Evolutionary conservation across 1,140 invertebrate genomes (phyloP).

Genomic region (Chymomyza costata): DNA sequence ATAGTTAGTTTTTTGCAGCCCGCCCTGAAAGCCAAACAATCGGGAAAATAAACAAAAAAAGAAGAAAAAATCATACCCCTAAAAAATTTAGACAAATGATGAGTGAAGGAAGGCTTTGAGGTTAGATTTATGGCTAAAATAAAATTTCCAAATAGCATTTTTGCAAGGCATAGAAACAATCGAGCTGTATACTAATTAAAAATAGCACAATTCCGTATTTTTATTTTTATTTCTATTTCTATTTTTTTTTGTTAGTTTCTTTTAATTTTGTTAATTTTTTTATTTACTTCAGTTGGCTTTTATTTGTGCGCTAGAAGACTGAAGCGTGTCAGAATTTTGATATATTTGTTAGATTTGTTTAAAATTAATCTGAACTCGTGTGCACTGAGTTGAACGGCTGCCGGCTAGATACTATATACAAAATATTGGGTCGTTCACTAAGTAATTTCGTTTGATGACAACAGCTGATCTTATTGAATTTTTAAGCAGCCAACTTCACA

Average conservation of each 20-base stretch:
- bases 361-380: constrained; percentile 29
- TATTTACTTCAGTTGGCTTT: constrained; percentile 48
- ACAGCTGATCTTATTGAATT: too few relatives aligned
- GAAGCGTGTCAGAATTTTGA: constrained; percentile 68
- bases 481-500: too few relatives aligned
- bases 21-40: constrained; percentile 52
- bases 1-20: constrained; percentile 40
- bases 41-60: constrained; percentile 32
- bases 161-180: constrained; percentile 49
- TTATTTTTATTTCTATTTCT: constrained; percentile 32
- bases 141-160: constrained; percentile 58
- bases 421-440: too few relatives aligned
- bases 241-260: too few relatives aligned
- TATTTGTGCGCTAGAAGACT: constrained; percentile 26
- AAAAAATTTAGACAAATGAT: constrained; percentile 64
- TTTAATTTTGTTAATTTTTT: constrained; percentile 7
- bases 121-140: constrained; percentile 60
- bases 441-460: too few relatives aligned
- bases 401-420: constrained; percentile 29
- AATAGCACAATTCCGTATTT: constrained; percentile 49
- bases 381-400: constrained; percentile 50
- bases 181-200: constrained; percentile 25
- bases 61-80: constrained; percentile 32
- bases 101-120: constrained; percentile 65
- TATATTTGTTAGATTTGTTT: constrained; percentile 52